Conservation (phyloP, 1,140 invertebrate species). For the Drosophila nasuta region DNA sequence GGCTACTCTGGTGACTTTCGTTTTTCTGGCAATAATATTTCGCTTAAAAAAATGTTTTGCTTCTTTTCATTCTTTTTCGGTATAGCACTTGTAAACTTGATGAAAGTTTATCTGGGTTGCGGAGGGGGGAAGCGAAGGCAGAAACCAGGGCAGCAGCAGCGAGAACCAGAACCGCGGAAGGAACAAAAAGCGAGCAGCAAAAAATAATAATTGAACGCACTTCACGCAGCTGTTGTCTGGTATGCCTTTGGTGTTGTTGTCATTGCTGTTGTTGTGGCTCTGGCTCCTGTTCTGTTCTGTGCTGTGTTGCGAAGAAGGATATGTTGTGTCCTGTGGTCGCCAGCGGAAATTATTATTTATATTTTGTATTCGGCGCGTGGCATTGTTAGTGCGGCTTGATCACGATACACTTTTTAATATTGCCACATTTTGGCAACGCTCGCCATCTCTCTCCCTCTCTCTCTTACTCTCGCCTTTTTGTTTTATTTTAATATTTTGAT, state of each 20-base stretch:
- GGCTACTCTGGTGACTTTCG: slow-evolving; percentile 40
- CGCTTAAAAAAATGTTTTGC: slow-evolving; percentile 63
- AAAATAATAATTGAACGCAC: slow-evolving; percentile 74
- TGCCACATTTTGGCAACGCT: slow-evolving; percentile 31
- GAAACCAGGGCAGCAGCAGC: background rate
- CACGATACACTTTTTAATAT: slow-evolving; percentile 66
- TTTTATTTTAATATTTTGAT: slow-evolving; percentile 66
- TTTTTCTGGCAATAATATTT: slow-evolving; percentile 64
- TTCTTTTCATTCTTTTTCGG: slow-evolving; percentile 38
- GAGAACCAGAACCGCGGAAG: slow-evolving; percentile 10
- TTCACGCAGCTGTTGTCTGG: slow-evolving; percentile 75
- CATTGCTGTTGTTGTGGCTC: slow-evolving; percentile 35
- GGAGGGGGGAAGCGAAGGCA: too few relatives aligned
- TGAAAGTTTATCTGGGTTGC: slow-evolving; percentile 66
- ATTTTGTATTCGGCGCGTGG: slow-evolving; percentile 50
- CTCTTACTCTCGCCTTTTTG: background rate
- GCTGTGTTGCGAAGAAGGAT: slow-evolving; percentile 48
- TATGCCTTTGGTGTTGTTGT: slow-evolving; percentile 35
- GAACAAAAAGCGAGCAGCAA: slow-evolving; percentile 35
- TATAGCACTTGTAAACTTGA: slow-evolving; percentile 56
- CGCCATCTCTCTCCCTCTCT: slow-evolving; percentile 18
- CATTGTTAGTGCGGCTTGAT: slow-evolving; percentile 48
- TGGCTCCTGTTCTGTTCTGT: too few relatives aligned
- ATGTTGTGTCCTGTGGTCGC: slow-evolving; percentile 67
- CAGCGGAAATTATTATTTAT: slow-evolving; percentile 81